Evolutionary conservation across 2,113 vertebrate genomes (phyloP), one percentile per base, ranked within the genome.

Genomic region (Sclerurus mexicanus): DNA sequence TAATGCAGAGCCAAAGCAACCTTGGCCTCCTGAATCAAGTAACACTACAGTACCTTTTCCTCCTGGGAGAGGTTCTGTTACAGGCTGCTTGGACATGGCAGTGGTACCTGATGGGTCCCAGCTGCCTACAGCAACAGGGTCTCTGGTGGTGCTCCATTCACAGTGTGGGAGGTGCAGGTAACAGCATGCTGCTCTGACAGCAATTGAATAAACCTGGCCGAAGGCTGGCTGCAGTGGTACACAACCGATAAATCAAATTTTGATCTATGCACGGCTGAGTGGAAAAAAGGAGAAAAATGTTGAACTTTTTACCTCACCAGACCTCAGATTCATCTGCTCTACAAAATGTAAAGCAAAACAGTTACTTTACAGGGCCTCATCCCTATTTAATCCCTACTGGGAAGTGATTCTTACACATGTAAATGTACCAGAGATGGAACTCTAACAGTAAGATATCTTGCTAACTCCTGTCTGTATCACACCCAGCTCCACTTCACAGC

Each of bases 61-160:
- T 81, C 93, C 30, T 31, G 94, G 73, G 93, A 96, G 68, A 92
- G 90, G 74, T 96, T 14, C 10, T 73, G 75, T 96, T 96, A 75
- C 93, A 0, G 10, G 60, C 83, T 85, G 69, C 77, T 72, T 24
- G 4, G 83, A 37, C 4, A 2, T 60, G 67, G 62, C 75, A 68
- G 84, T 5, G 5, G 52, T 80, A 92, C 85, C 78, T 95, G 96
- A 97, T 75, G 84, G 49, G 56, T 95, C 88, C 72, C 97, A 97
- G 96, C 91, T 86, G 94, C 91, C 6, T 4, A 8, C 46, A 88
- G 66, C 59, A 64, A 85, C 63, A 67, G 92, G 69, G 86, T 72
- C 60, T 78, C 24, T 15, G 40, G 10, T 6, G 44, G n/a, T 33
- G 33, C 28, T 22, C 47, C 6, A 3, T 52, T 78, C 23, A 3